Conservation (phyloP, 2,888 invertebrate species). For the Metallyticus violacea region DNA sequence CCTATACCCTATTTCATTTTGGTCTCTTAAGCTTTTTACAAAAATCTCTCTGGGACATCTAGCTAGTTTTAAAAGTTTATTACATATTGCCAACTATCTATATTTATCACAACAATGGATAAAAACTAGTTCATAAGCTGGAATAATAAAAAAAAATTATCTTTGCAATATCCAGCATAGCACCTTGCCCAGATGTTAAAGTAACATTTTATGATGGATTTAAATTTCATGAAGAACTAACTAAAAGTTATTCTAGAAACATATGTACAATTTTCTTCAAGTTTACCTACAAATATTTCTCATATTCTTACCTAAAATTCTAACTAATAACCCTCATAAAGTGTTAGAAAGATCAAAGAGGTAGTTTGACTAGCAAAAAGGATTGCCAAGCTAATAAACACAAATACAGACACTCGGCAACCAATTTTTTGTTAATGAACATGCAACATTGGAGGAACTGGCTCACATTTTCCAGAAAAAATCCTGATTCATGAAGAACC, state of each 20-base stretch:
- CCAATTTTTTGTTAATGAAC: too few relatives aligned
- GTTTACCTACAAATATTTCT: not conserved
- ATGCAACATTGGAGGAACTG: not conserved
- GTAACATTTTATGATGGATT: not conserved
- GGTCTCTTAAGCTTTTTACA: not conserved
- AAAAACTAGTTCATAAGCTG: not conserved
- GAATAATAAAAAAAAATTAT: not conserved
- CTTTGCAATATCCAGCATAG: not conserved
- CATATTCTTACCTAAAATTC: not conserved
- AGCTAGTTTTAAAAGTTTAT: too few relatives aligned
- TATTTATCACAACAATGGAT: not conserved
- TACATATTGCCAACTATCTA: not conserved
- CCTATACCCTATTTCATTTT: not conserved
- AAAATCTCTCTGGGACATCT: not conserved
- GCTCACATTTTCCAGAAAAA: not conserved
- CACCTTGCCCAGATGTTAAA: not conserved
- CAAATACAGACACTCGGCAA: too few relatives aligned
- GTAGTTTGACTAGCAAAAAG: not conserved
- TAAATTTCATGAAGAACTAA: not conserved
- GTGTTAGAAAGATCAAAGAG: not conserved
- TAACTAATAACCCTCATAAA: not conserved
- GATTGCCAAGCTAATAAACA: too few relatives aligned
- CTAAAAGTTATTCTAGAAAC: not conserved
- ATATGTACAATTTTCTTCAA: too few relatives aligned
- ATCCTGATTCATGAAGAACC: not conserved